Base-by-base conservation (phyloP, 2,113 vertebrate genomes). In the Neolamprologus kungweensis region DNA sequence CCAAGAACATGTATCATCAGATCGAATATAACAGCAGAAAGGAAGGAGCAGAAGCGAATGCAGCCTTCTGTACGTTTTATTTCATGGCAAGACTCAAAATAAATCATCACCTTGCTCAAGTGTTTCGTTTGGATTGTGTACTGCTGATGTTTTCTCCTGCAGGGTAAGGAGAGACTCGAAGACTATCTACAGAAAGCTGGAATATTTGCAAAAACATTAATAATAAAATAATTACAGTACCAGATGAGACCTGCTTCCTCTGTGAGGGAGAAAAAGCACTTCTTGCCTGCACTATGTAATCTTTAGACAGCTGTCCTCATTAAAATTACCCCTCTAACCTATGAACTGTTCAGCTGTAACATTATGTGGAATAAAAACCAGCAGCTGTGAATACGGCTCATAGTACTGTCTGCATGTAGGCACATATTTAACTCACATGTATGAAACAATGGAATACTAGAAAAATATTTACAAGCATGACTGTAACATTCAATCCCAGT, bases 381-480 rank as follows among this genome's bases (percentile, higher is more conserved):
- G 28, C 80, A 55, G 65, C 65, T 13, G 45, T 54, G 13, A 3
- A 45, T 28, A 83, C 60, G 3, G 9, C 58, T 81, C n/a, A 17
- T 73, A 21, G 85, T 65, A 90, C 83, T 73, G 47, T 10, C 51
- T 83, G 57, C 50, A 73, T 53, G 57, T 87, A 92, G 92, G 93
- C 88, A 92, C 91, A 47, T 82, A 84, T 84, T 68, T 42, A 85
- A 88, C 57, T 86, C 33, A 37, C 31, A 33, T 57, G 80, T 78
- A 87, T 82, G 47, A 89, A 88, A 84, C 63, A 79, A 35, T 85
- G 63, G 57, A 87, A 83, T 31, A 71, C 73, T 88, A 87, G 83
- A 80, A 86, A 91, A 84, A 10, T 94, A 94, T 93, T 93, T 95
- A 95, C 94, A 95, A 42, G 40, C 81, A 57, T 13, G 71, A 63